These are phyloP conservation scores for Boulengeromyrus knoepffleri DNA, from an alignment of 2,113 vertebrate species.

Conservation along the genomic window DNA sequence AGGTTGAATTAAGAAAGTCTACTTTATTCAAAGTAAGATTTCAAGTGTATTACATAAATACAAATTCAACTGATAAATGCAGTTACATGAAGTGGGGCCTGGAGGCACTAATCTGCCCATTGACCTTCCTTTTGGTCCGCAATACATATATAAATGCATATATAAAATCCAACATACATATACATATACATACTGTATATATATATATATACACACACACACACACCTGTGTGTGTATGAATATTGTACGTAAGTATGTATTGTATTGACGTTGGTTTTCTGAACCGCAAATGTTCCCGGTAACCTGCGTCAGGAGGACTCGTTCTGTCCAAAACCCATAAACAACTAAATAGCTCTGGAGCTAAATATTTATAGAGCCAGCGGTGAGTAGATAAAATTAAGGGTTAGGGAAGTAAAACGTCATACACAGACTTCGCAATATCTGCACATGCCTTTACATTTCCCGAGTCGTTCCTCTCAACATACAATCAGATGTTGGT, in stretches of 20 bases:
- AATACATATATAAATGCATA: neutral
- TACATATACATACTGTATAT: too few relatives aligned
- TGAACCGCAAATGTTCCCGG: neutral
- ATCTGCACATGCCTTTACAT: neutral
- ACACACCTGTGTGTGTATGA: neutral
- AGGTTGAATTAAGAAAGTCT: neutral
- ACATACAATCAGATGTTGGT: neutral
- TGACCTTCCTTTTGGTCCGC: neutral
- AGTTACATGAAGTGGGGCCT: neutral
- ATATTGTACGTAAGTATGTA: neutral
- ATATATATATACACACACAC: too few relatives aligned
- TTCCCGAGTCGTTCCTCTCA: neutral
- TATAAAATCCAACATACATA: neutral
- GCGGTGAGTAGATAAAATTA: neutral
- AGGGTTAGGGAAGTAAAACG: neutral
- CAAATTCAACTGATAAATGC: neutral
- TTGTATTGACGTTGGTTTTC: neutral
- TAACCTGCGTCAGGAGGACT: neutral
- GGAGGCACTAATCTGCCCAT: neutral
- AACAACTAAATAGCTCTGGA: constrained; percentile 7
- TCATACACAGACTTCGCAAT: neutral
- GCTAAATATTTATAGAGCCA: constrained; percentile 10
- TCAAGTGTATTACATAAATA: neutral
- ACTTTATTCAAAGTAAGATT: neutral
- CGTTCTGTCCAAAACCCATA: neutral